Evolutionary conservation across 2,113 vertebrate genomes (phyloP), one percentile per base, ranked within the genome.

Genomic region (Tilapia sparmanii): DNA sequence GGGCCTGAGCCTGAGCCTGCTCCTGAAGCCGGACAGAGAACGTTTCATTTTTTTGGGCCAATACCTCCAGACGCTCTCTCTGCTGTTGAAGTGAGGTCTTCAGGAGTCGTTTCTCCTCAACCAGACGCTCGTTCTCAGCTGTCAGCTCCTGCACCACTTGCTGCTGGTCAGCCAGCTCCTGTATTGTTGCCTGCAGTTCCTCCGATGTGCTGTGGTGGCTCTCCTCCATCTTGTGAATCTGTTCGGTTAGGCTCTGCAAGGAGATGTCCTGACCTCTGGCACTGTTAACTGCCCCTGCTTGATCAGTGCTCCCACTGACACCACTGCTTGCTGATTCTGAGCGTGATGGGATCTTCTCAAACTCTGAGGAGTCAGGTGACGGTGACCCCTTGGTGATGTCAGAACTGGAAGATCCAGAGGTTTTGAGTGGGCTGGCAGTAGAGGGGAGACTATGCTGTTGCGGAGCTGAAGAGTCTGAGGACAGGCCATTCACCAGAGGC

Each of bases 151-250:
- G 98, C 18, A 99, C 97, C 94, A 99, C 97, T 85, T 99, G 98
- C 91, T 99, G 98, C 94, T 99, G 98, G 93, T 99, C 98, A 0
- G 98, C 97, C 8, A 99, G 93, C 90, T 99, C 98, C 86, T 99
- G 98, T 55, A 99, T 68, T 3, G 98, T 99, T 9, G 98, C 98
- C 92, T 99, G 98, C 8, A 99, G 96, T 52, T 99, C 98, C 73
- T 99, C 98, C 0, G 98, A 96, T 0, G 98, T 99, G 94, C 98
- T 98, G 89, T 99, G 98, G 26, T 99, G 98, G 78, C 95, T 99
- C 93, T 99, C 99, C 86, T 99, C 98, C 98, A 99, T 99, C 95
- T 97, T 98, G 12, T 98, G 97, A 87, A 99, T 98, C 90, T 96
- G 96, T 91, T 98, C 98, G 0, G 97, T 98, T 13, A 99, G 96